Evolutionary conservation across 2,888 invertebrate genomes (phyloP).

Genomic region (Xestia xanthographa): DNA sequence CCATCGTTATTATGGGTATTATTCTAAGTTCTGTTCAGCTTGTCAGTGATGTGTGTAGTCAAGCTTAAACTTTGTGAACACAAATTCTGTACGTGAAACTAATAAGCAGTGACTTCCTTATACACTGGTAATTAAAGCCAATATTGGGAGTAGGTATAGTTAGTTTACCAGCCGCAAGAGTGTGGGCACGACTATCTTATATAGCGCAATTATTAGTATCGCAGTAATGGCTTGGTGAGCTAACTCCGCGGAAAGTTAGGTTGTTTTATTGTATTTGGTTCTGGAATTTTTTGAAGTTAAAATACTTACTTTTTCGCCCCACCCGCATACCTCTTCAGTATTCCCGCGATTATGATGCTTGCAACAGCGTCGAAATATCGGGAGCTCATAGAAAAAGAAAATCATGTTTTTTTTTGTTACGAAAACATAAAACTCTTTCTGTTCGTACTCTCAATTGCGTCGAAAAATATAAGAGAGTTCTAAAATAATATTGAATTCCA

Average conservation of each 20-base stretch:
- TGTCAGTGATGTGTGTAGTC: background rate
- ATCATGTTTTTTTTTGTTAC: no score
- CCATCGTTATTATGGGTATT: background rate
- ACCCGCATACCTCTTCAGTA: no score
- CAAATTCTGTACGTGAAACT: slow-evolving; percentile 6
- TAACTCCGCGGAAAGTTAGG: background rate
- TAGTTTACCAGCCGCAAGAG: background rate
- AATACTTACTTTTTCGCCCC: no score
- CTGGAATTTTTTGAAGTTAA: background rate
- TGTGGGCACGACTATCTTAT: background rate
- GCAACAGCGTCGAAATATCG: no score
- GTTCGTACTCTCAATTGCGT: background rate
- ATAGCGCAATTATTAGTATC: slow-evolving; percentile 19
- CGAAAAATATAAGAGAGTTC: background rate
- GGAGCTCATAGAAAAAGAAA: no score
- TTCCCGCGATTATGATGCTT: no score
- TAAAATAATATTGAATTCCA: background rate
- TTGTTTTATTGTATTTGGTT: background rate
- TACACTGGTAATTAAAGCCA: slow-evolving; percentile 21
- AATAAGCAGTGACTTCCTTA: no score
- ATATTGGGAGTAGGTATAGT: slow-evolving; percentile 8
- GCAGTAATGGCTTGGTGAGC: background rate
- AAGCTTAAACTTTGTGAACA: background rate
- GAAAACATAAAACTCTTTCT: background rate
- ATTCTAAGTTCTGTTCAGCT: background rate